phyloP scores from a whole-genome alignment of 2,797 vertebrate species.

The Telmatherina bonti region DNA sequence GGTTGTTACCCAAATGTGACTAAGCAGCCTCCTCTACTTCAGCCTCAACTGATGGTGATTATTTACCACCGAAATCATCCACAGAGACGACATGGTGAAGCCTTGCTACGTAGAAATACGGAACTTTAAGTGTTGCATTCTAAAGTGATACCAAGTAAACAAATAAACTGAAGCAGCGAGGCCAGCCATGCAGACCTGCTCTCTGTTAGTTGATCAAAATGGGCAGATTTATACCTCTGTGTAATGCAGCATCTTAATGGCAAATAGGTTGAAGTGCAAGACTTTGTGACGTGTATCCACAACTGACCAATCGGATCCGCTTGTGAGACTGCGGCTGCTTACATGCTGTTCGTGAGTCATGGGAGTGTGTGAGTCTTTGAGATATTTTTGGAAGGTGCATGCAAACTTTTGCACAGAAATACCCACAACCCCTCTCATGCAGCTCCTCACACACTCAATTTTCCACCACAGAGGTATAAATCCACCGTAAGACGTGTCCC shows the following conservation, averaged over 20 bases:
- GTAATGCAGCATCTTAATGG: conserved; percentile 41
- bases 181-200: conserved; percentile 76
- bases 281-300: conserved; percentile 11
- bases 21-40: conserved; percentile 36
- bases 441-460: conserved; percentile 53
- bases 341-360: conserved; percentile 27
- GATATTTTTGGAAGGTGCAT: conserved; percentile 62
- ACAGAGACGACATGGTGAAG: background rate
- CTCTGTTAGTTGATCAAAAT: conserved; percentile 74
- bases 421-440: conserved; percentile 76
- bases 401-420: conserved; percentile 67
- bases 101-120: background rate
- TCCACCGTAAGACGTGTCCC: conserved; percentile 81
- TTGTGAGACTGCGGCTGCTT: conserved; percentile 19
- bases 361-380: conserved; percentile 47
- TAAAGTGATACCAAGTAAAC: conserved; percentile 25
- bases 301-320: conserved; percentile 36
- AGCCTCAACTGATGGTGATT: conserved; percentile 18
- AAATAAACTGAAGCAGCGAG: conserved; percentile 51
- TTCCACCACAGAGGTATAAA: conserved; percentile 80
- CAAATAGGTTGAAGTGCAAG: conserved; percentile 35
- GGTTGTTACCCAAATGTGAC: too few species aligned
- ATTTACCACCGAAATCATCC: background rate
- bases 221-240: conserved; percentile 78
- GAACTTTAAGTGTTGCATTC: conserved; percentile 16